Evolutionary conservation across 1,140 invertebrate species (phyloP).

Genomic region (Megathymus violae): DNA sequence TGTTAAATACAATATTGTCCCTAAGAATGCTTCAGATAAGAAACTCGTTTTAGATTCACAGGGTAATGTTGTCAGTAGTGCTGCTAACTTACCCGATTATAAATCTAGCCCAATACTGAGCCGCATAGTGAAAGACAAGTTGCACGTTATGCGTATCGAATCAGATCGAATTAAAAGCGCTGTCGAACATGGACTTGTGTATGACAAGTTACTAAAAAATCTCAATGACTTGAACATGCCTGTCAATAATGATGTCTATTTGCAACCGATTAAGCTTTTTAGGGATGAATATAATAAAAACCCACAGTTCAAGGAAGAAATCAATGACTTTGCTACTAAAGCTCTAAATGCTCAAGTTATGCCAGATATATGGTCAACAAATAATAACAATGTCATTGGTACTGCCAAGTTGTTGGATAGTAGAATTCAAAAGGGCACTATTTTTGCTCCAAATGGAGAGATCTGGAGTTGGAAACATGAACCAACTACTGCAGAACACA

Average conservation of each 20-base stretch:
- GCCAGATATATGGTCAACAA: slow-evolving; percentile 69
- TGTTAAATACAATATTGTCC: slow-evolving; percentile 79
- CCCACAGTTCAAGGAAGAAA: slow-evolving; percentile 83
- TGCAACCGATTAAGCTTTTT: slow-evolving; percentile 83
- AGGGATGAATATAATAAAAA: slow-evolving; percentile 83
- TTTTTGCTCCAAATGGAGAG: slow-evolving; percentile 82
- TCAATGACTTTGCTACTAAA: slow-evolving; percentile 81
- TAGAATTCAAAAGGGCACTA: slow-evolving; percentile 79
- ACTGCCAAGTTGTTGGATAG: slow-evolving; percentile 70
- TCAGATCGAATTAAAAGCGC: slow-evolving; percentile 84
- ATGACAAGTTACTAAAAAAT: slow-evolving; percentile 83
- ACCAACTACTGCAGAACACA: slow-evolving; percentile 70
- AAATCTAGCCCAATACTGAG: slow-evolving; percentile 78
- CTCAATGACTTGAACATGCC: slow-evolving; percentile 82
- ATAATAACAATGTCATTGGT: slow-evolving; percentile 76
- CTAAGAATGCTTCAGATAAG: slow-evolving; percentile 81
- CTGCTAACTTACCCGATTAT: slow-evolving; percentile 79
- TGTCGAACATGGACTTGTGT: slow-evolving; percentile 84
- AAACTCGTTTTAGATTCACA: slow-evolving; percentile 78
- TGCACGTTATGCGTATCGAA: slow-evolving; percentile 82
- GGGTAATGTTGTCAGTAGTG: slow-evolving; percentile 80
- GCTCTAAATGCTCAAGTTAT: slow-evolving; percentile 79
- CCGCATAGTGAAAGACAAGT: slow-evolving; percentile 79
- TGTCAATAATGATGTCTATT: slow-evolving; percentile 81
- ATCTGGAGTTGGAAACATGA: slow-evolving; percentile 83